Evolutionary conservation across 2,888 invertebrate species (phyloP).

Genomic region (Xestoiulus laeticollis): DNA sequence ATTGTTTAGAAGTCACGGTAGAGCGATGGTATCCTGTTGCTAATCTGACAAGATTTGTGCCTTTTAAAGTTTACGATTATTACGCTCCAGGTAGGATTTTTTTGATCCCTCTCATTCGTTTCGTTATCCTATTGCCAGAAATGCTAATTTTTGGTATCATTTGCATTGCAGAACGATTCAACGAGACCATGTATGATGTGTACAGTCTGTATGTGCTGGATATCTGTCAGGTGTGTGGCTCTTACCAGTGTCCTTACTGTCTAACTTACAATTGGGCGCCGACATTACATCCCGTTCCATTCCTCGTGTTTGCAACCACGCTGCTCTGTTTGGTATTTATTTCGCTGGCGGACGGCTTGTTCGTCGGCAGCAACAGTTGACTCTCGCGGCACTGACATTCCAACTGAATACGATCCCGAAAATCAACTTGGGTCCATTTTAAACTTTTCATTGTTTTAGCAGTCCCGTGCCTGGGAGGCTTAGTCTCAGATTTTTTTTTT

Average conservation of each 20-base stretch:
- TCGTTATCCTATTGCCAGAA: too few relatives aligned
- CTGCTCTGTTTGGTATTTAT: background rate
- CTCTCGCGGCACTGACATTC: background rate
- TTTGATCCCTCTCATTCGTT: too few relatives aligned
- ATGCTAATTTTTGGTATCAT: background rate
- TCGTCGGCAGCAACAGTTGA: slow-evolving; percentile 11
- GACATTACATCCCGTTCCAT: background rate
- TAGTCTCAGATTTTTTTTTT: background rate
- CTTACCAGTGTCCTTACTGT: slow-evolving; percentile 92
- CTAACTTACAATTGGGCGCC: slow-evolving; percentile 68
- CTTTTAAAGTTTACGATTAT: slow-evolving; percentile 91
- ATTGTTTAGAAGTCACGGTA: slow-evolving; percentile 90
- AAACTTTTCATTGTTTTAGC: background rate
- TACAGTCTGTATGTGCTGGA: slow-evolving; percentile 85
- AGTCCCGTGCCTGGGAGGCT: background rate
- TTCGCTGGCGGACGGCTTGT: background rate
- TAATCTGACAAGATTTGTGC: slow-evolving; percentile 92
- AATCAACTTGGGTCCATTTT: background rate
- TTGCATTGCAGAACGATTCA: slow-evolving; percentile 80
- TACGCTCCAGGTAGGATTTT: slow-evolving; percentile 84
- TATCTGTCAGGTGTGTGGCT: slow-evolving; percentile 94
- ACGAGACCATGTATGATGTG: slow-evolving; percentile 90
- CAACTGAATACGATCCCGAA: background rate
- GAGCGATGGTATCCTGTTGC: slow-evolving; percentile 97
- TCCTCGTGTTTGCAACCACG: background rate